Percentiles rank a stretch among this genome's conserved stretches.
These are phyloP conservation scores for Henricia sp. DNA, from an alignment of 53 echinoderm and acorn worm species.

Conservation along the genomic window DNA sequence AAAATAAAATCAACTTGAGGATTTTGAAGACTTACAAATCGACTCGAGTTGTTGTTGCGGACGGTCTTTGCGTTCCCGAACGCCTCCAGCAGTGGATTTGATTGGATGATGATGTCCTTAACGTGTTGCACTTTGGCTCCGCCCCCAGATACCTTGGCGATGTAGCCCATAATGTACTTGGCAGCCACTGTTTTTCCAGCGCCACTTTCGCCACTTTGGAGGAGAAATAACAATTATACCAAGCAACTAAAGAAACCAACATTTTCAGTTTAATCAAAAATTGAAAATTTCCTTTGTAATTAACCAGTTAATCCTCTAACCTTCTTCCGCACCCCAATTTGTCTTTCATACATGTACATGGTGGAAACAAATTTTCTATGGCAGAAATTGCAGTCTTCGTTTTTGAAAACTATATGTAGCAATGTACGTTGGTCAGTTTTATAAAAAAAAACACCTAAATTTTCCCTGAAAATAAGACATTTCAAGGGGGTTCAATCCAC, in stretches of 20 bases:
- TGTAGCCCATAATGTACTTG: slow-evolving; percentile 98
- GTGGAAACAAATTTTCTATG: neutral
- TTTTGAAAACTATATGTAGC: too few species aligned
- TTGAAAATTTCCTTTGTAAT: too few species aligned
- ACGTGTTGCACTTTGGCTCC: slow-evolving; percentile 93
- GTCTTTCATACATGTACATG: neutral
- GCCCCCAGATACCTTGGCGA: slow-evolving; percentile 97
- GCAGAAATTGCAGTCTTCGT: too few species aligned
- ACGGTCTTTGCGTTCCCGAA: slow-evolving; percentile 99
- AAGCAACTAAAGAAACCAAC: too few species aligned
- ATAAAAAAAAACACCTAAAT: too few species aligned
- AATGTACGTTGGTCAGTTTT: too few species aligned
- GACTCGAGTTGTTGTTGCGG: slow-evolving; percentile 99
- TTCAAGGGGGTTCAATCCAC: too few species aligned
- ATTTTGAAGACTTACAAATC: slow-evolving; percentile 98
- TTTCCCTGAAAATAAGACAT: too few species aligned
- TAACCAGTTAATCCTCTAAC: too few species aligned
- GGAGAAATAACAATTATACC: too few species aligned
- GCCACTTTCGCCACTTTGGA: slow-evolving; percentile 90
- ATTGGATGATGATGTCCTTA: slow-evolving; percentile 99
- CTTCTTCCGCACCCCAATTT: neutral
- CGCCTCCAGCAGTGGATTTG: slow-evolving; percentile 96
- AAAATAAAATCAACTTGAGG: too few species aligned
- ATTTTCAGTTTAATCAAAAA: too few species aligned
- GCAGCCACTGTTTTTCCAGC: slow-evolving; percentile 99